Base-by-base conservation (phyloP, 1,140 invertebrate species). In the Conopomorpha cramerella region DNA sequence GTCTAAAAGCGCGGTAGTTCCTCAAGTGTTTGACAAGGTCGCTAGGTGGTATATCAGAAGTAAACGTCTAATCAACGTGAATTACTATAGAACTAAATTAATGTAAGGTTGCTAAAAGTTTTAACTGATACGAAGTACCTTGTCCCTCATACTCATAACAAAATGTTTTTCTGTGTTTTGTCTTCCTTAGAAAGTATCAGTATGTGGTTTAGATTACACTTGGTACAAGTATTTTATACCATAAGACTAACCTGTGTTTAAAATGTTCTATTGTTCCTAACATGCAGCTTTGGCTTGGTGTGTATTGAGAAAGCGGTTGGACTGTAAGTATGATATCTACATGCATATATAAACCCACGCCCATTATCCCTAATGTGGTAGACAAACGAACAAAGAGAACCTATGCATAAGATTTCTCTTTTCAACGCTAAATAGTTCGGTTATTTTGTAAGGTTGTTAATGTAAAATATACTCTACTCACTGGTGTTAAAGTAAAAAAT, bases 281-380 rank as follows among this genome's bases (percentile, higher is more conserved):
- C 55, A 63, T 81, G 81, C 85, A 91, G 91, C 91, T 41, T 79
- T 93, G 65, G 89, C 91, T 56, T 95, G 92, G 92, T 91, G 88
- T 83, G 88, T 92, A 42, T 86, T 93, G 63, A 84, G 90, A 67
- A 93, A 92, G 72, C 83, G 91, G 55, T 86, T 91, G 74, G 90
- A 93, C 79, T 92, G 91, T 93, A 90, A 82, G 88, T 89, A 76
- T 49, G 26, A 6, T 41, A 34, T 45, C 25, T 31, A 27, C 11
- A 29, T 7, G 11, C 11, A 29, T 4, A 23, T 23, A 7, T 29
- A 29, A 29, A 10, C 4, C 13, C 4, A 29, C 10, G 4, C 28
- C 4, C 11, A 29, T 11, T 29, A 23, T 10, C 4, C 19, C 4
- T 10, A 29, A 7, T 29, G 11, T 11, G 4, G 11, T 29, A 11